phyloP scores from a whole-genome alignment of 2,888 invertebrate species.

The Neoascia interrupta region DNA sequence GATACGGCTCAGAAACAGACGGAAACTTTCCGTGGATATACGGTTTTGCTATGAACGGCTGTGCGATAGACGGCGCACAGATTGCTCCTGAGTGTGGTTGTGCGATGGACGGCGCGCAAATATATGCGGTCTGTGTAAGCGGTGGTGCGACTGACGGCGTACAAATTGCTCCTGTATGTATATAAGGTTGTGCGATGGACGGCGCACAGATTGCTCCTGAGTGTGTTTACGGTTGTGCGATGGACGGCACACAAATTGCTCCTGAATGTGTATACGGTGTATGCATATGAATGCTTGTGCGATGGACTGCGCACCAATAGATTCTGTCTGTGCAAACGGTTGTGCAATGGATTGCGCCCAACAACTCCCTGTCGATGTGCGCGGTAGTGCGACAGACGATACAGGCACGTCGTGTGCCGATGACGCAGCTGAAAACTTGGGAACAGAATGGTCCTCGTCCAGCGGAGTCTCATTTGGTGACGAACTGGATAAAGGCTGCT shows the following conservation, averaged over 20 bases:
- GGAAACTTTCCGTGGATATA: too few relatives aligned
- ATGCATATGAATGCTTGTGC: not conserved
- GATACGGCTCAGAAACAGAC: too few relatives aligned
- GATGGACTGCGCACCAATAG: too few relatives aligned
- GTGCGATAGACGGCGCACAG: not conserved
- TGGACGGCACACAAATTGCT: not conserved
- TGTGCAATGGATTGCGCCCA: conserved; percentile 2
- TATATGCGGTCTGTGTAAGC: too few relatives aligned
- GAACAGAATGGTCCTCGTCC: not conserved
- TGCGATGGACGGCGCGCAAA: too few relatives aligned
- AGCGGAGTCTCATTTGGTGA: conserved; percentile 12
- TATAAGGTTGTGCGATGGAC: too few relatives aligned
- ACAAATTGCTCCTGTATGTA: too few relatives aligned
- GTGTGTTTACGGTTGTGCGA: not conserved
- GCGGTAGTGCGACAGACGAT: not conserved
- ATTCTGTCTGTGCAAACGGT: conserved; percentile 1
- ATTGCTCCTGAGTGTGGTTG: not conserved
- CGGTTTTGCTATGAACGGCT: too few relatives aligned
- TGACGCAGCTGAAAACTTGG: conserved; percentile 1
- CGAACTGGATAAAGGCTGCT: conserved; percentile 12
- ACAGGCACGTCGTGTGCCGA: not conserved
- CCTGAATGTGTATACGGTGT: not conserved
- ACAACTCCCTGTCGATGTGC: too few relatives aligned
- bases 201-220: not conserved
- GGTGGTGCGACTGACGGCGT: too few relatives aligned